Evolutionary conservation across 2,888 invertebrate genomes (phyloP).

Genomic region (Pollenia angustigena): DNA sequence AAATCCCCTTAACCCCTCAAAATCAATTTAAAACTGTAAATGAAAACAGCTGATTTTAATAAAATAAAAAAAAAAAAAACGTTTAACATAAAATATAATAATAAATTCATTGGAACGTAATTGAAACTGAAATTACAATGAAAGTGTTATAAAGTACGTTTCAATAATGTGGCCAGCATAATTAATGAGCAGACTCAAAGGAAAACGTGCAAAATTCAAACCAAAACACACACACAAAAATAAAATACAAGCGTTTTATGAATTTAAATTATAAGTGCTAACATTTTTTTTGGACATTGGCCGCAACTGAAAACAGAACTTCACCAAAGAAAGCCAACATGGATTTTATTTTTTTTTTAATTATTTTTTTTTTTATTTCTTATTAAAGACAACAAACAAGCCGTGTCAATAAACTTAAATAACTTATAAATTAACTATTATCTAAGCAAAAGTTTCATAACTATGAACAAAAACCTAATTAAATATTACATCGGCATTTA

Average conservation of each 20-base stretch:
- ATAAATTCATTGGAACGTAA: conserved; percentile 76
- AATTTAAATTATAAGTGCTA: conserved; percentile 37
- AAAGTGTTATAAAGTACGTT: conserved; percentile 76
- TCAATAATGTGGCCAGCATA: conserved; percentile 76
- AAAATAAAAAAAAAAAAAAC: conserved; percentile 22
- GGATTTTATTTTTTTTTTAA: neutral
- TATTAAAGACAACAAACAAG: conserved; percentile 2
- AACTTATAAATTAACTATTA: conserved; percentile 39
- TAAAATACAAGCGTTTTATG: conserved; percentile 40
- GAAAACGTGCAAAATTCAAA: conserved; percentile 49
- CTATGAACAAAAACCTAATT: neutral
- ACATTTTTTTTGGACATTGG: conserved; percentile 40
- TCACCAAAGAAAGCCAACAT: conserved; percentile 66
- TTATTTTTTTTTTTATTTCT: neutral
- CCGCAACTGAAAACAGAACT: conserved; percentile 38
- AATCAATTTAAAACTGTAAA: neutral
- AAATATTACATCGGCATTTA: conserved; percentile 2
- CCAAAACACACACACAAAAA: conserved; percentile 15
- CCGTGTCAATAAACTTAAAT: conserved; percentile 66
- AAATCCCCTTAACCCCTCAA: neutral
- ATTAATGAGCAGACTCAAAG: conserved; percentile 62
- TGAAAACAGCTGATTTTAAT: conserved; percentile 66
- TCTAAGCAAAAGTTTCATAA: conserved; percentile 56
- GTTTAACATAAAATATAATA: conserved; percentile 16
- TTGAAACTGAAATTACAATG: conserved; percentile 78